Conservation (phyloP, 2,888 invertebrate species). For the Drosophila histrio region DNA sequence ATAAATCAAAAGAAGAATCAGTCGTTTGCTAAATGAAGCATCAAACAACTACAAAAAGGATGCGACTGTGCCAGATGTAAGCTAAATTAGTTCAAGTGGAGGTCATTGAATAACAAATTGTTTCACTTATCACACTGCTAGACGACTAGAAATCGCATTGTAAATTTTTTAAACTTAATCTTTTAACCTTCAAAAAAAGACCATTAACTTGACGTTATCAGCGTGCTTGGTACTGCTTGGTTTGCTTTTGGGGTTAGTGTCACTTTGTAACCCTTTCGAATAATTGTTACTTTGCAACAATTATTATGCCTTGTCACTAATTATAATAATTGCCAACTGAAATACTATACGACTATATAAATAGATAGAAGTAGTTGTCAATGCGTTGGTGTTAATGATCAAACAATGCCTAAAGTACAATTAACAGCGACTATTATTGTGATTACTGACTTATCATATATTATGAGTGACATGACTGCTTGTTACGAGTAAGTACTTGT, state of each 20-base stretch:
- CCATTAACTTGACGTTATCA: constrained; percentile 50
- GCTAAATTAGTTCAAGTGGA: not conserved
- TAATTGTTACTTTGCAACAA: constrained; percentile 49
- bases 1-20: constrained; percentile 21
- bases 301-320: constrained; percentile 56
- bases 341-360: constrained; percentile 7
- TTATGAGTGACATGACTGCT: constrained; percentile 23
- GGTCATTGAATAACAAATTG: not conserved
- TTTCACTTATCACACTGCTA: not conserved
- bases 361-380: constrained; percentile 32
- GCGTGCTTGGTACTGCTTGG: constrained; percentile 42
- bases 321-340: constrained; percentile 57
- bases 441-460: constrained; percentile 22
- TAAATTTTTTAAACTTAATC: constrained; percentile 16
- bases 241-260: constrained; percentile 53
- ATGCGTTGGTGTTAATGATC: constrained; percentile 60
- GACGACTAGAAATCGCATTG: not conserved
- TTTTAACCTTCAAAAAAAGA: constrained; percentile 29
- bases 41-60: constrained; percentile 8
- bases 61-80: not conserved
- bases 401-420: constrained; percentile 48
- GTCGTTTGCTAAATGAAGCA: not conserved
- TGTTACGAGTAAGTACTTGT: constrained; percentile 23
- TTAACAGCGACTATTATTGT: constrained; percentile 38
- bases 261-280: constrained; percentile 33